Evolutionary conservation across 2,113 vertebrate genomes (phyloP).

Genomic region (Gymnocephalus cernua): DNA sequence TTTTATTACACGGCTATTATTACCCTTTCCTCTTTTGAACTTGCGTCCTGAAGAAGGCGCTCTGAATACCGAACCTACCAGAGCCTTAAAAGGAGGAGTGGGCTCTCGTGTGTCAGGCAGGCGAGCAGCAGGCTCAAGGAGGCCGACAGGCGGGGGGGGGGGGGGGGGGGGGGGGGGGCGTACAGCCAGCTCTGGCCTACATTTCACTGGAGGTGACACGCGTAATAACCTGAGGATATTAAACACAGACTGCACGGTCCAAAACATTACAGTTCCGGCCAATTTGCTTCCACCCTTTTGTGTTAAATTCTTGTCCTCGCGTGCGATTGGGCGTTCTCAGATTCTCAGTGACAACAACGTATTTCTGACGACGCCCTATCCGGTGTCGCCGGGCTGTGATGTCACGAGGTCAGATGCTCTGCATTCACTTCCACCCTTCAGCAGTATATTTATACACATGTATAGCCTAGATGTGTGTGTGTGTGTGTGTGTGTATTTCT

Average conservation of each 20-base stretch:
- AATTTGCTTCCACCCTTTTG: neutral
- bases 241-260: constrained; percentile 29
- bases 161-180: constrained; percentile 19
- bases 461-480: constrained; percentile 10
- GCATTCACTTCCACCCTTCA: constrained; percentile 60
- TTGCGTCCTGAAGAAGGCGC: constrained; percentile 69
- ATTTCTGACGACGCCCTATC: constrained; percentile 42
- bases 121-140: constrained; percentile 41
- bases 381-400: constrained; percentile 37
- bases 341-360: constrained; percentile 7
- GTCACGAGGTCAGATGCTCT: constrained; percentile 53
- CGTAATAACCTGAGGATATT: constrained; percentile 36
- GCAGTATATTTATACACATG: constrained; percentile 25
- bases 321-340: constrained; percentile 20
- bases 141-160: constrained; percentile 2
- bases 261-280: neutral
- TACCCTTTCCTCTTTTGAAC: constrained; percentile 86
- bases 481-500: constrained; percentile 38
- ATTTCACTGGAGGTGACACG: constrained; percentile 62
- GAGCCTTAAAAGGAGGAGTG: constrained; percentile 85
- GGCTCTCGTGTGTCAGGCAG: constrained; percentile 76
- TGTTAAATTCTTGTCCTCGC: neutral
- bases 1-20: constrained; percentile 81
- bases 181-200: constrained; percentile 62
- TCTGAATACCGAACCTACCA: constrained; percentile 80